These are phyloP conservation scores for Altica lythri DNA, from an alignment of 2,888 invertebrate species.

Conservation along the genomic window DNA sequence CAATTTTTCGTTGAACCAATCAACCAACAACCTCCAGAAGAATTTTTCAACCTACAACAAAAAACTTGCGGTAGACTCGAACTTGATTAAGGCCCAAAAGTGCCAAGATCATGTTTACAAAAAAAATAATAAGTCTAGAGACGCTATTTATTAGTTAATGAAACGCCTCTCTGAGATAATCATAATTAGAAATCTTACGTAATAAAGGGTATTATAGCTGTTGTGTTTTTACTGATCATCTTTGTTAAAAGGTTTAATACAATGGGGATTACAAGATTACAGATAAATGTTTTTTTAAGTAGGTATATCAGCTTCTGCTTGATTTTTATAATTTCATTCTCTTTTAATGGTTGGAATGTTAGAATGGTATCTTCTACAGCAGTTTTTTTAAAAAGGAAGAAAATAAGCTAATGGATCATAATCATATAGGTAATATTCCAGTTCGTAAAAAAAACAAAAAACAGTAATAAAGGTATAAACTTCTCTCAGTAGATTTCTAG, in stretches of 20 bases:
- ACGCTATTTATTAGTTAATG: slow-evolving; percentile 11
- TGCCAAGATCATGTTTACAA: slow-evolving; percentile 18
- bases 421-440: too few relatives aligned
- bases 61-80: slow-evolving; percentile 1
- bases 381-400: too few relatives aligned
- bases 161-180: slow-evolving; percentile 19
- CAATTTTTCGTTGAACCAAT: slow-evolving; percentile 1
- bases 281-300: too few relatives aligned
- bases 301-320: too few relatives aligned
- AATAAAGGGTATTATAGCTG: slow-evolving; percentile 12
- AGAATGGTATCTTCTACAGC: too few relatives aligned
- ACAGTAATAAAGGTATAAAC: too few relatives aligned
- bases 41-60: slow-evolving; percentile 3
- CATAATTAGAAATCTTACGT: slow-evolving; percentile 18
- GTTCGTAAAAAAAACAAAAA: too few relatives aligned
- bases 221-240: slow-evolving; percentile 6
- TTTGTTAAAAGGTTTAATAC: neutral
- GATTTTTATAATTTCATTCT: too few relatives aligned
- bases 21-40: neutral
- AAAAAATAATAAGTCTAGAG: slow-evolving; percentile 13
- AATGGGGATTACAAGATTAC: too few relatives aligned
- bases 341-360: too few relatives aligned
- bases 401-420: too few relatives aligned
- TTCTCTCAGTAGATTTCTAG: too few relatives aligned
- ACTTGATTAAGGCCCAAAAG: slow-evolving; percentile 14